These are phyloP conservation scores for Acanthaster planci DNA, from an alignment of 35 echinoderm and acorn worm genomes.

Conservation along the genomic window DNA sequence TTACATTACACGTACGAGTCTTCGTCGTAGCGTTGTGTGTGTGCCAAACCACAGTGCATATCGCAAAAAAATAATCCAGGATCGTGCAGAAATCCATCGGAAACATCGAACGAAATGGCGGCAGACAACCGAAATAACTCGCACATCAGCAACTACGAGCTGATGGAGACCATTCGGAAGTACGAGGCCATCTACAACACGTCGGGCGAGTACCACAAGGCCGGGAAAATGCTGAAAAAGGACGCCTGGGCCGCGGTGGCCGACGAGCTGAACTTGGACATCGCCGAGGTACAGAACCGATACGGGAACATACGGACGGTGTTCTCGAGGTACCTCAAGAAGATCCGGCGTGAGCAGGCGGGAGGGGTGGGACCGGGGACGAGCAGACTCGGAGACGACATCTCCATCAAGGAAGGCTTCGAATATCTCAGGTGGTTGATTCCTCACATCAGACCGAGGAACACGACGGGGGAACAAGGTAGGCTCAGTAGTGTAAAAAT, in stretches of 20 bases:
- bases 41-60: too few species aligned
- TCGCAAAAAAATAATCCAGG: too few species aligned
- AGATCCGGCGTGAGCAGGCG: neutral
- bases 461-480: neutral
- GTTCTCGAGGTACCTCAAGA: constrained; percentile 12
- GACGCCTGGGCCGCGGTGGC: neutral
- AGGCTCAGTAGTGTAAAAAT: too few species aligned
- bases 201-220: neutral
- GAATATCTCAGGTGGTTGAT: constrained; percentile 7
- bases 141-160: neutral
- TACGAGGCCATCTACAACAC: constrained; percentile 7
- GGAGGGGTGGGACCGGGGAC: neutral
- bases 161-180: neutral
- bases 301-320: neutral
- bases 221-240: neutral
- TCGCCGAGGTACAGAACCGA: neutral
- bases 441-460: neutral
- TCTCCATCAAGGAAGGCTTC: neutral
- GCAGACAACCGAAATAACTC: too few species aligned
- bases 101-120: too few species aligned
- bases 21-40: too few species aligned
- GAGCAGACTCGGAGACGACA: neutral
- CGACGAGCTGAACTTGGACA: neutral
- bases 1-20: too few species aligned
- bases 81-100: too few species aligned